These are phyloP conservation scores for Amphipyra tragopoginis DNA, from an alignment of 2,888 invertebrate genomes.

Conservation along the genomic window DNA sequence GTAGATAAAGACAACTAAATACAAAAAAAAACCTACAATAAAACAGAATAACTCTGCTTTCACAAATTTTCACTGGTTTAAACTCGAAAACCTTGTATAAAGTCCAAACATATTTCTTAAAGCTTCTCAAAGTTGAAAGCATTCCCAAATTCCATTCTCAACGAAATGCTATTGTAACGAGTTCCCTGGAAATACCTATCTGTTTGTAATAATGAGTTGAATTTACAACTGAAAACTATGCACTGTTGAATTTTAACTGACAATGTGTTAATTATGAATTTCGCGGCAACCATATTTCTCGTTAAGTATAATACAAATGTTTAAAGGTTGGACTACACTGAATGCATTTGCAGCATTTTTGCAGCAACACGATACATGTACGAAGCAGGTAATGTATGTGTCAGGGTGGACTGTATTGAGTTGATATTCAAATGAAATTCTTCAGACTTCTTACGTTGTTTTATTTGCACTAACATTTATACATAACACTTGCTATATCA, in stretches of 20 bases:
- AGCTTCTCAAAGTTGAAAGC: constrained; percentile 38
- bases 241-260: constrained; percentile 5
- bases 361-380: too few species aligned
- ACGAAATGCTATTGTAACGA: constrained; percentile 26
- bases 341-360: constrained; percentile 10
- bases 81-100: constrained; percentile 16
- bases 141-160: constrained; percentile 39
- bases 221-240: constrained; percentile 15
- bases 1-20: too few species aligned
- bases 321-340: background rate
- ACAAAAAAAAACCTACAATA: too few species aligned
- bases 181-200: constrained; percentile 40
- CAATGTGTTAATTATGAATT: constrained; percentile 15
- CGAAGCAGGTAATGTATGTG: too few species aligned
- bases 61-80: constrained; percentile 4
- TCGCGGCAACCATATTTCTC: background rate
- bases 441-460: too few species aligned
- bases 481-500: too few species aligned
- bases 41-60: background rate
- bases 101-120: constrained; percentile 29
- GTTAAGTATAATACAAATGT: background rate
- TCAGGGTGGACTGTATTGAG: too few species aligned
- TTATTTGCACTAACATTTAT: too few species aligned
- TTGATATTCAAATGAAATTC: too few species aligned
- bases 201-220: constrained; percentile 33